Evolutionary conservation across 2,888 invertebrate species (phyloP).

Genomic region (Teleogryllus oceanicus): DNA sequence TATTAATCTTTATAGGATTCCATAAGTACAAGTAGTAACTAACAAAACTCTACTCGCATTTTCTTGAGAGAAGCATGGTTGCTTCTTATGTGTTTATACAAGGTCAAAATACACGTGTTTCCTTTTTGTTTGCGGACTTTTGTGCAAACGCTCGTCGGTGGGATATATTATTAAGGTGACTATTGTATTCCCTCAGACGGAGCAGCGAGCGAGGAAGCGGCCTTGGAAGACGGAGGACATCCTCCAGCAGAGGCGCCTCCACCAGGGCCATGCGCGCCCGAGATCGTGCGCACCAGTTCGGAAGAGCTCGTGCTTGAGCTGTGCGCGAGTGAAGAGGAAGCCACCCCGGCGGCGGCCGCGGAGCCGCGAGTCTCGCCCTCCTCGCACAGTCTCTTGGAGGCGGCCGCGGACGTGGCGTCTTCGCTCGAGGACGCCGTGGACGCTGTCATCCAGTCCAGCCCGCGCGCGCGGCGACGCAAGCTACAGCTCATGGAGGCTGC

Average conservation of each 20-base stretch:
- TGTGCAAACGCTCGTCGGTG: too few relatives aligned
- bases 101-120: too few relatives aligned
- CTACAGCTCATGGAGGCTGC: conserved; percentile 40
- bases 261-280: conserved; percentile 23
- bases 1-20: too few relatives aligned
- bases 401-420: conserved; percentile 63
- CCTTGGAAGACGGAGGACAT: too few relatives aligned
- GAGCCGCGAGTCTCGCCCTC: conserved; percentile 38
- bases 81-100: too few relatives aligned
- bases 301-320: conserved; percentile 29
- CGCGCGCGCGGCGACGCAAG: conserved; percentile 54
- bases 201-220: not conserved
- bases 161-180: too few relatives aligned
- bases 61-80: too few relatives aligned
- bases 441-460: conserved; percentile 62
- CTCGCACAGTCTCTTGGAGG: conserved; percentile 58
- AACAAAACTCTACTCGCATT: too few relatives aligned
- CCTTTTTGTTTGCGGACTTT: too few relatives aligned
- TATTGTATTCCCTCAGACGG: not conserved
- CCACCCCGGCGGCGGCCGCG: not conserved
- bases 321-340: conserved; percentile 24
- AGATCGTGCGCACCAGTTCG: conserved; percentile 22
- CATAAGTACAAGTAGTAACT: too few relatives aligned
- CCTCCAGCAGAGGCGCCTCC: conserved; percentile 20
- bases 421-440: conserved; percentile 67